Base-by-base conservation (phyloP, 2,113 vertebrate genomes). In the Ploceus nigricollis region DNA sequence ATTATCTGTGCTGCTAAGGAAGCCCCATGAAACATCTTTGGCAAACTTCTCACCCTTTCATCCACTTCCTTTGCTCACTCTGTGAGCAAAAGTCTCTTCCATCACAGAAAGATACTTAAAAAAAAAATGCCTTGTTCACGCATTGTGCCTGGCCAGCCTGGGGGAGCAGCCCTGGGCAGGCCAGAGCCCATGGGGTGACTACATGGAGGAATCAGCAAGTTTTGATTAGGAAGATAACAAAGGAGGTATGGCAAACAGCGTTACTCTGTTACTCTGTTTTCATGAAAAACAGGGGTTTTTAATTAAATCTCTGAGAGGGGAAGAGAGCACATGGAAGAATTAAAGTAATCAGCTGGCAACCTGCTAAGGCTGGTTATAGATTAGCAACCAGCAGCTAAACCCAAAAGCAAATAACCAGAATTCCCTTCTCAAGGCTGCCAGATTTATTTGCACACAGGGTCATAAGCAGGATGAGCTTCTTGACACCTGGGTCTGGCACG, bases 201-300 rank as follows among this genome's bases (percentile, higher is more conserved):
- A 42, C 60, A 33, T 60, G 17, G 11, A 79, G 73, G 20, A 90
- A 65, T 35, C n/a, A 61, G 19, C 33, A 25, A 56, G 20, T 48
- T 90, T 90, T 75, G 45, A 83, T 83, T 50, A 89, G 37, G 60
- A 71, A 71, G 45, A 31, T 56, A 56, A 51, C 79, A 82, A 81
- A 93, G 40, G 30, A 72, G 61, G 37, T 56, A n/a, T 0, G 5
- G 37, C 45, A 71, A 66, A 48, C 27, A 61, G 70, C 0, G 0
- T 54, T 75, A 25, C 31, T 63, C 35, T 58, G 22, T n/a, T n/a
- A n/a, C n/a, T n/a, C n/a, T n/a, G n/a, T n/a, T n/a, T n/a, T n/a
- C n/a, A n/a, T n/a, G n/a, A n/a, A n/a, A n/a, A n/a, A n/a, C n/a
- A n/a, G 4, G 9, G 0, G 2, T 24, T 73, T 75, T 65, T 11